phyloP scores from a whole-genome alignment of 1,140 invertebrate species.

The Papilio xuthus region DNA sequence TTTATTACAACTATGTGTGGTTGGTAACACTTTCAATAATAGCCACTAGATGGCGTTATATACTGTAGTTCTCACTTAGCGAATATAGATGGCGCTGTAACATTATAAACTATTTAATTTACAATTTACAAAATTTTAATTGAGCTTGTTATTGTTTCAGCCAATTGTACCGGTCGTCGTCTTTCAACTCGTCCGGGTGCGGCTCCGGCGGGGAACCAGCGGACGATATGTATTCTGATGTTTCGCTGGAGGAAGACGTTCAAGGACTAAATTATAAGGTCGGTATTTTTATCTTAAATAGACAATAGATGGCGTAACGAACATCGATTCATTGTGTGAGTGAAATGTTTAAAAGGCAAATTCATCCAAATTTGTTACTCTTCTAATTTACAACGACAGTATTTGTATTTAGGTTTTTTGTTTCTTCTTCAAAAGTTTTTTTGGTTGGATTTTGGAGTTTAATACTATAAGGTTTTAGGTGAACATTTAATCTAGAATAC shows the following conservation, averaged over 20 bases:
- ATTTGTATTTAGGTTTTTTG: neutral
- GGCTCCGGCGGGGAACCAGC: constrained; percentile 94
- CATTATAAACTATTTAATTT: neutral
- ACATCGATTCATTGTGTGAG: neutral
- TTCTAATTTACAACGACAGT: neutral
- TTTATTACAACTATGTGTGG: neutral
- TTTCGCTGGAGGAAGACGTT: constrained; percentile 94
- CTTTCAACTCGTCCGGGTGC: constrained; percentile 94
- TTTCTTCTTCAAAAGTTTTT: too few relatives aligned
- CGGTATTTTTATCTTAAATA: constrained; percentile 60
- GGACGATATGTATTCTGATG: constrained; percentile 96
- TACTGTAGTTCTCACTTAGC: neutral
- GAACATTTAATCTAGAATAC: neutral
- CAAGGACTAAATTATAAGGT: constrained; percentile 95
- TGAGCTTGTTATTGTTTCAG: constrained; percentile 81
- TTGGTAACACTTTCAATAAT: neutral
- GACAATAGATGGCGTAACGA: constrained; percentile 25
- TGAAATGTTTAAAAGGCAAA: neutral
- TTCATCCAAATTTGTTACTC: neutral
- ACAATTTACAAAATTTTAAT: constrained; percentile 46
- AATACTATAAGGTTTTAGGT: neutral
- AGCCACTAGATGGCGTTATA: constrained; percentile 49
- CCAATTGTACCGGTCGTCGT: constrained; percentile 94
- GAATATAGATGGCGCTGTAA: constrained; percentile 58
- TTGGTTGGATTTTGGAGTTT: too few relatives aligned